phyloP scores from a whole-genome alignment of 2,797 vertebrate genomes.

The Sandelia bainsii region DNA sequence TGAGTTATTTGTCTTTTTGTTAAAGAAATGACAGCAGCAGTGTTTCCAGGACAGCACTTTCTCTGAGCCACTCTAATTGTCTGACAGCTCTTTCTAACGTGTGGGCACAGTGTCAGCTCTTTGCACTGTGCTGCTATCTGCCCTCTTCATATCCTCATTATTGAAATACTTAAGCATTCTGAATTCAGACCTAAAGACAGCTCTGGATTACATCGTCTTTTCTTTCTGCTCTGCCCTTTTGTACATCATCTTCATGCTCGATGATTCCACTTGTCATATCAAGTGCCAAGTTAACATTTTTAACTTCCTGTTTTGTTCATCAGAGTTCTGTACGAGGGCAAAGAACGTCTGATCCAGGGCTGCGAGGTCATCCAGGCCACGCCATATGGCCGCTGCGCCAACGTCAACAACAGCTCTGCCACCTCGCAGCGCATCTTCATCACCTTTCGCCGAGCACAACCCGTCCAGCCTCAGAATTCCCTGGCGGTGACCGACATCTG shows the following conservation, averaged over 20 bases:
- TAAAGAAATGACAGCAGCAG: conserved; percentile 18
- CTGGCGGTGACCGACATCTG: conserved; percentile 97
- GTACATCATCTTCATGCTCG: background rate
- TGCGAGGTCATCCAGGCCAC: conserved; percentile 97
- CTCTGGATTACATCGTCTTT: background rate
- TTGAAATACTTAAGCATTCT: background rate
- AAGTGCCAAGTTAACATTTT: background rate
- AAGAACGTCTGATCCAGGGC: conserved; percentile 93
- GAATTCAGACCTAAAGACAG: conserved; percentile 2
- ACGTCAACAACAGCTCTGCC: conserved; percentile 98
- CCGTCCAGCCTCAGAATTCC: conserved; percentile 92
- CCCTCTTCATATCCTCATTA: conserved; percentile 26
- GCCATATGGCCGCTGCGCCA: conserved; percentile 96
- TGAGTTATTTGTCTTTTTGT: conserved; percentile 19
- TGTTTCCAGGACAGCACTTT: conserved; percentile 19
- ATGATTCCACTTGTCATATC: background rate
- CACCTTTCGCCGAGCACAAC: conserved; percentile 90
- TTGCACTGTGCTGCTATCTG: conserved; percentile 21
- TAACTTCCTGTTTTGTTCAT: background rate
- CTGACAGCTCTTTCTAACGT: conserved; percentile 12
- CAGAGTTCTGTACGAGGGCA: conserved; percentile 96
- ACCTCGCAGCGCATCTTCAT: conserved; percentile 96
- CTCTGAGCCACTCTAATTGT: conserved; percentile 10
- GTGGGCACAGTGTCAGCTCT: conserved; percentile 23
- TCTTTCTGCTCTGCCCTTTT: background rate